phyloP scores from a whole-genome alignment of 2,797 vertebrate genomes.

The Clarias fuscus region DNA sequence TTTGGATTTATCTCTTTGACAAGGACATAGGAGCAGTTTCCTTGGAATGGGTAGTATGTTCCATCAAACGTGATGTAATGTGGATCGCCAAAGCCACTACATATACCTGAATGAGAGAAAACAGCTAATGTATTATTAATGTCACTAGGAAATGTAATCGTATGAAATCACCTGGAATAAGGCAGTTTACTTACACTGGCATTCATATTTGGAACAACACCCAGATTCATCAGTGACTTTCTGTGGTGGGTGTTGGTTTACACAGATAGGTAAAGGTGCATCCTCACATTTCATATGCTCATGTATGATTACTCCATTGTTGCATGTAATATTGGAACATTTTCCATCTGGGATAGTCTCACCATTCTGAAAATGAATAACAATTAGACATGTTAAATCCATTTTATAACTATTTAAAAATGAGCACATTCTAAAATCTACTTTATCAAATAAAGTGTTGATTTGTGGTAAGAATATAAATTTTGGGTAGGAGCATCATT shows the following conservation, averaged over 20 bases:
- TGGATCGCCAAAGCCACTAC: slow-evolving; percentile 84
- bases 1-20: slow-evolving; percentile 78
- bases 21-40: slow-evolving; percentile 86
- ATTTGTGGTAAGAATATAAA: no score
- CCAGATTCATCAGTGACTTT: slow-evolving; percentile 68
- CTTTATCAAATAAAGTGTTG: no score
- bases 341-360: slow-evolving; percentile 72
- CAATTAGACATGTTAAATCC: neutral
- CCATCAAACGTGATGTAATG: slow-evolving; percentile 90
- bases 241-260: slow-evolving; percentile 74
- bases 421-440: no score
- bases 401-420: neutral
- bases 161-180: neutral
- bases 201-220: slow-evolving; percentile 81
- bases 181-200: slow-evolving; percentile 65
- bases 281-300: slow-evolving; percentile 61
- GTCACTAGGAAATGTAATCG: neutral
- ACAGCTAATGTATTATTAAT: neutral
- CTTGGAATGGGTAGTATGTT: slow-evolving; percentile 84
- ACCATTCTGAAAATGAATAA: slow-evolving; percentile 68
- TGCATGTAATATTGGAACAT: slow-evolving; percentile 73
- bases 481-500: no score
- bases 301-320: slow-evolving; percentile 63
- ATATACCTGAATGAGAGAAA: slow-evolving; percentile 73
- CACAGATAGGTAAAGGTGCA: slow-evolving; percentile 66